These are phyloP conservation scores for Ageneiosus marmoratus DNA, from an alignment of 2,113 vertebrate genomes.

Conservation along the genomic window DNA sequence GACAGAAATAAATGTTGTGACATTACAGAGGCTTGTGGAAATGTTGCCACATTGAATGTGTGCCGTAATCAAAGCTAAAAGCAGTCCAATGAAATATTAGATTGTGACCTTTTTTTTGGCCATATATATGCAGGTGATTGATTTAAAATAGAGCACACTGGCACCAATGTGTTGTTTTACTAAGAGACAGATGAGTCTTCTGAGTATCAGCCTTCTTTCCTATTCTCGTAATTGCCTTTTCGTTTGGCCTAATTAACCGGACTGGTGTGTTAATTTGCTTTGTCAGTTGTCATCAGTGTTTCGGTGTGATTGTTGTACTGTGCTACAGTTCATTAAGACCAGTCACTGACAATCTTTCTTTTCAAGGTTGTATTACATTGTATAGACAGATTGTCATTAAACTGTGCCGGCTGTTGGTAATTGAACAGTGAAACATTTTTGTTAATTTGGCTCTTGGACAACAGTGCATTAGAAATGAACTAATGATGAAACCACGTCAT, in stretches of 20 bases:
- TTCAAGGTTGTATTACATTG: slow-evolving; percentile 16
- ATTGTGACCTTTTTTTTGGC: too few relatives aligned
- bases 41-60: too few relatives aligned
- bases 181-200: neutral
- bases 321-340: slow-evolving; percentile 21
- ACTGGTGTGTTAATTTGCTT: slow-evolving; percentile 15
- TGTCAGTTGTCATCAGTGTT: slow-evolving; percentile 34
- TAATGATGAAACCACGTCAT: neutral
- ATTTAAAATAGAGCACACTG: too few relatives aligned
- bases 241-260: slow-evolving; percentile 17
- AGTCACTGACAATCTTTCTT: slow-evolving; percentile 16
- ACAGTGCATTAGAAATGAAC: neutral
- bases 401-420: neutral
- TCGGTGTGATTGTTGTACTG: slow-evolving; percentile 15
- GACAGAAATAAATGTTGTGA: too few relatives aligned
- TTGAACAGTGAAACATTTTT: slow-evolving; percentile 18
- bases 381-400: slow-evolving; percentile 28
- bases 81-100: too few relatives aligned
- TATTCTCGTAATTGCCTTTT: slow-evolving; percentile 17
- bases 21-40: too few relatives aligned
- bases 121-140: neutral
- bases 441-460: neutral
- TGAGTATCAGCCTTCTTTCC: slow-evolving; percentile 5
- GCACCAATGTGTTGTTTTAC: neutral
- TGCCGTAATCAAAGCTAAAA: too few relatives aligned